Percentiles rank a stretch among this genome's conserved stretches.
Conservation (phyloP, 2,113 vertebrate genomes). For the Thamnophis sirtalis region DNA sequence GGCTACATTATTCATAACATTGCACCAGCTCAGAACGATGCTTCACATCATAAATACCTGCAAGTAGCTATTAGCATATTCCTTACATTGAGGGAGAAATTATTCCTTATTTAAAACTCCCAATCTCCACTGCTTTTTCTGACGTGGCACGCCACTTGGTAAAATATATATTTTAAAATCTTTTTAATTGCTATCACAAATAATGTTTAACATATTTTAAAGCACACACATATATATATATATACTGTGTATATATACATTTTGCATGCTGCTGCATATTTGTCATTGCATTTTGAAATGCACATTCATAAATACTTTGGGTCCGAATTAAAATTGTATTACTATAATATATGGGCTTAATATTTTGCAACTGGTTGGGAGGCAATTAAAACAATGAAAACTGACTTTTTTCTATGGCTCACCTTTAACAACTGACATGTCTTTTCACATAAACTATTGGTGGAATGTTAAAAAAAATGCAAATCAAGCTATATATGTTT, state of each 20-base stretch:
- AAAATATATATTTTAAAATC: background rate
- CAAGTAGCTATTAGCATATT: background rate
- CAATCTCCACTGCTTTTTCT: background rate
- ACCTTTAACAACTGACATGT: background rate
- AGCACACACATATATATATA: conserved; percentile 22
- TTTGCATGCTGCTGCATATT: conserved; percentile 47
- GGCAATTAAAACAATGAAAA: conserved; percentile 28
- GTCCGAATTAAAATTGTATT: conserved; percentile 25
- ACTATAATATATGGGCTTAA: conserved; percentile 40
- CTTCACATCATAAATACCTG: background rate
- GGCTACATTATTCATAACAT: background rate
- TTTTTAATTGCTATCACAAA: background rate
- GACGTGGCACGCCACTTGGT: background rate
- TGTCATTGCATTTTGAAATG: conserved; percentile 27
- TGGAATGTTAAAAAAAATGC: conserved; percentile 31
- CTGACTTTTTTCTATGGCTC: conserved; percentile 30
- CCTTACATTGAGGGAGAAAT: background rate
- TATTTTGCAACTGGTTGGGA: conserved; percentile 24
- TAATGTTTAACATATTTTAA: conserved; percentile 41
- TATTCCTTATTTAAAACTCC: background rate
- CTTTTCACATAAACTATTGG: conserved; percentile 42
- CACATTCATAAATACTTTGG: conserved; percentile 31
- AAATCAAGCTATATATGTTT: conserved; percentile 31
- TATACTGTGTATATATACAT: background rate
- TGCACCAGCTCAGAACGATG: background rate